Evolutionary conservation across 2,113 vertebrate genomes (phyloP), one percentile per base, ranked within the genome.

Genomic region (Sebastes schlegelii): DNA sequence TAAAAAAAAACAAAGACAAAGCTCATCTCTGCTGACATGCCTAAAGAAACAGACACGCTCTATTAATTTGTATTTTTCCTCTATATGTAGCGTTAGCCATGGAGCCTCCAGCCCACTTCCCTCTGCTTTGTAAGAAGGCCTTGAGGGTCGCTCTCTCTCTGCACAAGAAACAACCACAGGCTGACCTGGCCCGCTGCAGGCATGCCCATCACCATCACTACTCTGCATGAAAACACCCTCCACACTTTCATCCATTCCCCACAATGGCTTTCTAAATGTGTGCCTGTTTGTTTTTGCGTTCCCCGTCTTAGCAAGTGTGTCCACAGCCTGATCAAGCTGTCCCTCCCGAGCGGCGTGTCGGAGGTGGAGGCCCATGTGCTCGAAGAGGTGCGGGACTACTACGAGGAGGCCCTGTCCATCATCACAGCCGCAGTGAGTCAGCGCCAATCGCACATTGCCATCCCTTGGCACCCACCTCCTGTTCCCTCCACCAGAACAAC

Each of bases 21-120:
- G 1, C 5, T 34, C 5, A 42, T 17, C 45, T 48, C 13, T 55
- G 63, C 12, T 45, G 21, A 61, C 48, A 16, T n/a, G 13, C 9
- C 7, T 9, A 1, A 19, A 68, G 14, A 51, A 64, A 64, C 1
- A 64, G 2, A 62, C 11, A 52, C 8, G 1, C 45, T 8, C 4
- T 10, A 61, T n/a, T 62, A 55, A 34, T 84, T 48, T 62, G 23
- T 0, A 49, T 62, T 66, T 75, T 77, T 54, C 48, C 23, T 49
- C 66, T 64, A 7, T 82, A 17, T 81, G 52, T 55, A 99, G 98
- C 93, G 0, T 88, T 99, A 90, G 95, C 97, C 16, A 96, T 99
- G 97, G 97, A 99, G 86, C 67, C 93, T 16, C 98, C 98, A 63
- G 97, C 96, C 81, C 65, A 96, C 82, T 97, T 96, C 82, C 97